Percentiles rank a stretch among this genome's conserved stretches.
These are phyloP conservation scores for Apotomis capreana DNA, from an alignment of 2,888 invertebrate genomes.

Conservation along the genomic window DNA sequence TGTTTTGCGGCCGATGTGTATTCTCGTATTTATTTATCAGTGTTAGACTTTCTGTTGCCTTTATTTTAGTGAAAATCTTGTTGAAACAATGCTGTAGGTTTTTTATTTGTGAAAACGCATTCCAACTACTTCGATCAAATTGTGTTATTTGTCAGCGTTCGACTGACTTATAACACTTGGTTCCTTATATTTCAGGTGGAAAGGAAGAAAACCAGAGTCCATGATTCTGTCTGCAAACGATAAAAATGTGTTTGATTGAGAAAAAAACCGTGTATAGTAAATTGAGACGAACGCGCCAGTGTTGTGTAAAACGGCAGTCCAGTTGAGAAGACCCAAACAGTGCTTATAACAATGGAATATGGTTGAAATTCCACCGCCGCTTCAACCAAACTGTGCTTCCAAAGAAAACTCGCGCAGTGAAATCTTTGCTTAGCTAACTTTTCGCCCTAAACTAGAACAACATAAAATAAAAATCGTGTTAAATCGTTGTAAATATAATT, in stretches of 20 bases:
- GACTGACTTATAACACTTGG: conserved; percentile 59
- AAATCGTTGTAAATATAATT: conserved; percentile 60
- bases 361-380: conserved; percentile 67
- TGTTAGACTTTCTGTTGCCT: not conserved
- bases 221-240: conserved; percentile 66
- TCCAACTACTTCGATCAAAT: conserved; percentile 58
- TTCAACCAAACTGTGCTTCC: conserved; percentile 74
- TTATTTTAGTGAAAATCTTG: not conserved
- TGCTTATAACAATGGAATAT: conserved; percentile 80
- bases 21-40: conserved; percentile 16
- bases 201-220: conserved; percentile 56
- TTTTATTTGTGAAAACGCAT: conserved; percentile 58
- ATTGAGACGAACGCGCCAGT: conserved; percentile 74
- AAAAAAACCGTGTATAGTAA: conserved; percentile 65
- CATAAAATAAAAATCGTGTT: conserved; percentile 47
- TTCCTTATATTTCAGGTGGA: conserved; percentile 66
- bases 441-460: conserved; percentile 50
- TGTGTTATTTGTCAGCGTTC: conserved; percentile 60
- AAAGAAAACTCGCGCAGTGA: conserved; percentile 68
- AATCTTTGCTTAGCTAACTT: conserved; percentile 51
- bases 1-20: conserved; percentile 14
- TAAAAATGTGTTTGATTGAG: conserved; percentile 80
- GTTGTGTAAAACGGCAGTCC: conserved; percentile 62
- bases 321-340: conserved; percentile 74
- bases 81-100: not conserved